Conservation (phyloP, 2,797 vertebrate species). For the Pseudocheirus occidentalis region DNA sequence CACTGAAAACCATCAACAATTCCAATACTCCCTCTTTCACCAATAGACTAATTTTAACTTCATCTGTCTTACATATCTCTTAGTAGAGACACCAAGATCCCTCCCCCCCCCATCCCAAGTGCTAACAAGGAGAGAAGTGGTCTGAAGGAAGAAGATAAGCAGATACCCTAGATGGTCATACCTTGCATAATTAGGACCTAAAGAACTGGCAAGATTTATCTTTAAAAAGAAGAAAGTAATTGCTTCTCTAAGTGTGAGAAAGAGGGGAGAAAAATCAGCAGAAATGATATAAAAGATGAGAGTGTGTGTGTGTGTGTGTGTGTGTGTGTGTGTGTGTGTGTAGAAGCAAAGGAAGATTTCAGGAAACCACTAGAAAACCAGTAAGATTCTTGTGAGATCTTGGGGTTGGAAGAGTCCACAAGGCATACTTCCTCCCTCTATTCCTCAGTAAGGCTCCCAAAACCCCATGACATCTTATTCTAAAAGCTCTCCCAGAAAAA, state of each 20-base stretch:
- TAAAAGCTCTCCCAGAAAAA: background rate
- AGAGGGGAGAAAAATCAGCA: background rate
- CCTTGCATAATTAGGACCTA: background rate
- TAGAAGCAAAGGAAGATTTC: background rate
- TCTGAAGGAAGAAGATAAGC: background rate
- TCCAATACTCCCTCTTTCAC: background rate
- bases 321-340: background rate
- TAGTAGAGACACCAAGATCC: background rate
- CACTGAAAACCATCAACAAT: background rate
- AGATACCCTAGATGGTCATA: background rate
- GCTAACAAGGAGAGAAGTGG: background rate
- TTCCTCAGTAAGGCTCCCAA: background rate
- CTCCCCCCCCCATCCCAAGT: background rate
- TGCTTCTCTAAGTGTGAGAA: background rate
- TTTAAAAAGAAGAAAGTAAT: background rate
- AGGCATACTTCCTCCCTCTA: background rate
- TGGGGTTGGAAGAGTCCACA: background rate
- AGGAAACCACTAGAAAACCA: background rate
- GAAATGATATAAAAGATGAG: background rate
- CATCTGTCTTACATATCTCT: background rate
- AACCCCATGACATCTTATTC: background rate
- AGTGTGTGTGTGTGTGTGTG: background rate
- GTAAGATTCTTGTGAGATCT: background rate
- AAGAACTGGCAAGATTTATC: background rate
- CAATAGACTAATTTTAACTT: background rate